These are phyloP conservation scores for Hyla sarda DNA, from an alignment of 2,113 vertebrate species.

Conservation along the genomic window DNA sequence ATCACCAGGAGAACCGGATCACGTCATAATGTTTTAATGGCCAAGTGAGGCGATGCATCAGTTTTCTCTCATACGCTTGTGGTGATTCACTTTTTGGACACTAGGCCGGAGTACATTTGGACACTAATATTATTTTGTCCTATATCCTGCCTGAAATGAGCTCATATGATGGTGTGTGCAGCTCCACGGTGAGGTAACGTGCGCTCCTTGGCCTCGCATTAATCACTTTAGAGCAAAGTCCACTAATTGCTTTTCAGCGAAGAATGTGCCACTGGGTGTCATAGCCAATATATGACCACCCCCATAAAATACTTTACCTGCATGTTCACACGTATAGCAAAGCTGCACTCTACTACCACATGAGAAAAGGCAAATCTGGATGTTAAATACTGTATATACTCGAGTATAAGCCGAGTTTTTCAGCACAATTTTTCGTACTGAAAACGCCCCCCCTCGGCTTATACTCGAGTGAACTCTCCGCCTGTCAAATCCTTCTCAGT, in stretches of 20 bases:
- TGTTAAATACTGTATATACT: no score
- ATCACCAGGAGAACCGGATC: constrained; percentile 27
- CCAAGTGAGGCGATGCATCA: neutral
- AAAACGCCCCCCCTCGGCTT: no score
- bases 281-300: neutral
- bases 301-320: neutral
- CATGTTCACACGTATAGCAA: neutral
- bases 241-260: neutral
- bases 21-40: neutral
- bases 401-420: no score
- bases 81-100: neutral
- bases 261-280: neutral
- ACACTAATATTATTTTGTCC: neutral
- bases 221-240: constrained; percentile 14
- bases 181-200: constrained; percentile 11
- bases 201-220: neutral
- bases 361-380: no score
- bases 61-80: neutral
- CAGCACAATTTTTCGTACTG: no score
- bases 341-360: neutral
- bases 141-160: neutral
- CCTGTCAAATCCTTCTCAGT: no score
- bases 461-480: no score
- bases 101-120: neutral
- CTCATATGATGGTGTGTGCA: neutral